phyloP scores from a whole-genome alignment of 2,797 vertebrate genomes.

The Aplochiton taeniatus region DNA sequence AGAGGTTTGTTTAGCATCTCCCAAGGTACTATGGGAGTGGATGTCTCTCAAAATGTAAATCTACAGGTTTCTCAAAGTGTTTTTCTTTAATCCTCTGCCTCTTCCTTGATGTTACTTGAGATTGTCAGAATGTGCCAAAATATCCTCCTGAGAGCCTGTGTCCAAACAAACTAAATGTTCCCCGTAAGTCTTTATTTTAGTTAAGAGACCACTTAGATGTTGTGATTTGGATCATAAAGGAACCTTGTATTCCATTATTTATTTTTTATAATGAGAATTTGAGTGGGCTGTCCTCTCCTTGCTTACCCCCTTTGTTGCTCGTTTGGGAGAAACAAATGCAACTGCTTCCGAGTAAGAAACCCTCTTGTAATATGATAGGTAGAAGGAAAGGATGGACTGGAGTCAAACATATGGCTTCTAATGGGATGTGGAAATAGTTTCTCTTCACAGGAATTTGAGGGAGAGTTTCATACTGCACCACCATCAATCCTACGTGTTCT shows the following conservation, averaged over 20 bases:
- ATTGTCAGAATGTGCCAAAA: constrained; percentile 1
- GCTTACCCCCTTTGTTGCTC: too few species aligned
- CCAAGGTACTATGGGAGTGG: constrained; percentile 6
- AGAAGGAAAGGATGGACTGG: constrained; percentile 1
- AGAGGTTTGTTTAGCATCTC: too few species aligned
- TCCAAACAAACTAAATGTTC: neutral
- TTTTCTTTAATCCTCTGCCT: constrained; percentile 2
- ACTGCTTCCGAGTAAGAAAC: too few species aligned
- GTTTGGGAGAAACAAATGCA: too few species aligned
- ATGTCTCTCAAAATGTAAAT: constrained; percentile 16
- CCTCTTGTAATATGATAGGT: neutral
- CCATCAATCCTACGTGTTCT: constrained; percentile 18
- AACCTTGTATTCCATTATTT: too few species aligned
- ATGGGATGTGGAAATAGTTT: constrained; percentile 20
- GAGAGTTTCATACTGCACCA: constrained; percentile 14
- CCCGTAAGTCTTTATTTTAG: constrained; percentile 1
- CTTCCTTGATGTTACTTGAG: neutral
- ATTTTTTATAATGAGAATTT: too few species aligned
- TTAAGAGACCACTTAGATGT: constrained; percentile 23
- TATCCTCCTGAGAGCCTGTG: constrained; percentile 1
- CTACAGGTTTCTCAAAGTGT: neutral
- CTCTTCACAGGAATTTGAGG: constrained; percentile 17
- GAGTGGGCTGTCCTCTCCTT: too few species aligned
- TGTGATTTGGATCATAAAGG: too few species aligned
- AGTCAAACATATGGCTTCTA: neutral